Percentiles rank a stretch among this genome's conserved stretches.
Conservation (phyloP, 2,113 vertebrate genomes). For the Carassius gibelio region DNA sequence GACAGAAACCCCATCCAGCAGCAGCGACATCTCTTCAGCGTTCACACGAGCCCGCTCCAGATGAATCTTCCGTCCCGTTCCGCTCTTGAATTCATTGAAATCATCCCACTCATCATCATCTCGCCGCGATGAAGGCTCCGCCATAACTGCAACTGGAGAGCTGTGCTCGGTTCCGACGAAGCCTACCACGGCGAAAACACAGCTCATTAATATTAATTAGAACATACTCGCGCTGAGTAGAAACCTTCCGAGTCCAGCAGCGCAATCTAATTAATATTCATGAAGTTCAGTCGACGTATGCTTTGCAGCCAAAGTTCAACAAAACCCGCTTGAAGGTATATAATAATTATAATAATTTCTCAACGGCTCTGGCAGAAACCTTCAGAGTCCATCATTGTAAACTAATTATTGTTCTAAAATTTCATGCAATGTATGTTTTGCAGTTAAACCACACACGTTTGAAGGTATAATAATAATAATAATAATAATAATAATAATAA, state of each 20-base stretch:
- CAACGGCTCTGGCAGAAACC: background rate
- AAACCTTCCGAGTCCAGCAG: background rate
- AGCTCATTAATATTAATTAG: slow-evolving; percentile 39
- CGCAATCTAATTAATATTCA: background rate
- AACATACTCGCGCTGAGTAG: too few species aligned
- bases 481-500: too few species aligned
- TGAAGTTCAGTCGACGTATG: background rate
- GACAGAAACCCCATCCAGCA: slow-evolving; percentile 57
- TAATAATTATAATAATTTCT: too few species aligned
- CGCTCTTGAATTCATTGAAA: slow-evolving; percentile 76
- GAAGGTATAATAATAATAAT: too few species aligned
- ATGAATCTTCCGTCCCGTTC: slow-evolving; percentile 57
- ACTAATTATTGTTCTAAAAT: background rate
- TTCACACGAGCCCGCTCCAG: slow-evolving; percentile 64
- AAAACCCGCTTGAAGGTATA: too few species aligned
- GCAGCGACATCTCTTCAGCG: slow-evolving; percentile 53
- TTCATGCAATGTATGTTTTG: background rate
- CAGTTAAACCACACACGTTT: background rate
- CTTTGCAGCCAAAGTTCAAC: background rate
- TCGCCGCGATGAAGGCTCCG: slow-evolving; percentile 77
- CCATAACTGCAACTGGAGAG: slow-evolving; percentile 75
- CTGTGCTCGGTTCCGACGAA: background rate
- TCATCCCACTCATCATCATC: slow-evolving; percentile 83
- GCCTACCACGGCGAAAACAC: background rate
- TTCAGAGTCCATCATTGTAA: background rate